A percentile compares a stretch with the other conserved stretches of the same genome.
These are phyloP conservation scores for Theropithecus gelada DNA, from an alignment of 2,113 vertebrate species.

Conservation along the genomic window DNA sequence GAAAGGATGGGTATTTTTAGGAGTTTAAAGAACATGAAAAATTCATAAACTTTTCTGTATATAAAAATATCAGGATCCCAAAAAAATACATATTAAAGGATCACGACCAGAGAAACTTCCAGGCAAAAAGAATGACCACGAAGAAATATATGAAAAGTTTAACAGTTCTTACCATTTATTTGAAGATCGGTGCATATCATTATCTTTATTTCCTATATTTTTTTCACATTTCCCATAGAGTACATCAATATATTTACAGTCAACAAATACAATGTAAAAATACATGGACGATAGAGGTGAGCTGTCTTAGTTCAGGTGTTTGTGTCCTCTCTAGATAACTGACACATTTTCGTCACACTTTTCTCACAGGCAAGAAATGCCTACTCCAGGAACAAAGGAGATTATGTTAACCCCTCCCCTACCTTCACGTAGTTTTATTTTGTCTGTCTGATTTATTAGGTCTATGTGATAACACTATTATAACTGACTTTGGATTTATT, in stretches of 20 bases:
- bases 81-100: neutral
- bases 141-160: neutral
- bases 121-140: neutral
- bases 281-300: neutral
- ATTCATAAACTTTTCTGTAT: neutral
- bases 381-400: neutral
- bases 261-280: neutral
- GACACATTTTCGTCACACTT: neutral
- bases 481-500: neutral
- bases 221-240: neutral
- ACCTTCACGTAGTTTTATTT: neutral
- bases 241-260: neutral
- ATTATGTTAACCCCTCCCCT: neutral
- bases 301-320: neutral
- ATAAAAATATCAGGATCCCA: neutral
- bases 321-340: neutral
- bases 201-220: neutral
- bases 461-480: neutral
- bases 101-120: neutral
- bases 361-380: neutral
- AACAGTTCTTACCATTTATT: neutral
- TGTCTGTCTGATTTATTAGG: neutral
- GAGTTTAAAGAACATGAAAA: conserved; percentile 14
- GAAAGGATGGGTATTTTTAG: neutral
- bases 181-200: neutral